These are phyloP conservation scores for Scleropages formosus DNA, from an alignment of 2,797 vertebrate genomes.

Conservation along the genomic window DNA sequence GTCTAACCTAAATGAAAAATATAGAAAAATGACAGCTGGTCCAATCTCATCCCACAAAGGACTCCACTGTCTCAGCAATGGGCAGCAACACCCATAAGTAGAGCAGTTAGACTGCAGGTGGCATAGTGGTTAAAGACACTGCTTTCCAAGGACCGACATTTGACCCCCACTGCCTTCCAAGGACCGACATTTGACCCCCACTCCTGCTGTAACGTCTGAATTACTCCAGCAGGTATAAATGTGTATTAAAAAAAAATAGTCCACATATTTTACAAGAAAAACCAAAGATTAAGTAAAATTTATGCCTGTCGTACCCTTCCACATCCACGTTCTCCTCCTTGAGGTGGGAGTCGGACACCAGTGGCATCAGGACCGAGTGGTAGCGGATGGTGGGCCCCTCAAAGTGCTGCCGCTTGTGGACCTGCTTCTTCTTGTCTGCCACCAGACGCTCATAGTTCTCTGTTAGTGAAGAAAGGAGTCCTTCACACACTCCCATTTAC, in stretches of 20 bases:
- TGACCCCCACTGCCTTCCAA: too few species aligned
- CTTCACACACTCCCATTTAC: not conserved
- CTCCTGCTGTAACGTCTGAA: too few species aligned
- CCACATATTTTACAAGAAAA: not conserved
- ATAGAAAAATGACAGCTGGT: not conserved
- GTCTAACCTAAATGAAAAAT: constrained; percentile 73
- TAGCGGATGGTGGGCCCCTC: constrained; percentile 87
- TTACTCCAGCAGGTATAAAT: too few species aligned
- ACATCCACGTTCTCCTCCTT: constrained; percentile 94
- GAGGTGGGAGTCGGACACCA: constrained; percentile 73
- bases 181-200: too few species aligned
- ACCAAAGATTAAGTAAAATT: not conserved
- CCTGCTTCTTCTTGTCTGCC: constrained; percentile 95
- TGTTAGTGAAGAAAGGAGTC: constrained; percentile 44
- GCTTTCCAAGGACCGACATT: too few species aligned
- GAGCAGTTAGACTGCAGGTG: too few species aligned
- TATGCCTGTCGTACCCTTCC: constrained; percentile 86
- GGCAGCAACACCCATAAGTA: too few species aligned
- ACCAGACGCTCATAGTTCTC: constrained; percentile 94
- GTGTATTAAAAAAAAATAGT: too few species aligned
- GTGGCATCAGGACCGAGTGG: constrained; percentile 86
- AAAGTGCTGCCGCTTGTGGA: constrained; percentile 86
- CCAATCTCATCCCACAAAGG: not conserved
- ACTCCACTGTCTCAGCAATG: not conserved
- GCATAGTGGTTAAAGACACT: too few species aligned